phyloP scores from a whole-genome alignment of 2,113 vertebrate genomes.

The Pantherophis guttatus region DNA sequence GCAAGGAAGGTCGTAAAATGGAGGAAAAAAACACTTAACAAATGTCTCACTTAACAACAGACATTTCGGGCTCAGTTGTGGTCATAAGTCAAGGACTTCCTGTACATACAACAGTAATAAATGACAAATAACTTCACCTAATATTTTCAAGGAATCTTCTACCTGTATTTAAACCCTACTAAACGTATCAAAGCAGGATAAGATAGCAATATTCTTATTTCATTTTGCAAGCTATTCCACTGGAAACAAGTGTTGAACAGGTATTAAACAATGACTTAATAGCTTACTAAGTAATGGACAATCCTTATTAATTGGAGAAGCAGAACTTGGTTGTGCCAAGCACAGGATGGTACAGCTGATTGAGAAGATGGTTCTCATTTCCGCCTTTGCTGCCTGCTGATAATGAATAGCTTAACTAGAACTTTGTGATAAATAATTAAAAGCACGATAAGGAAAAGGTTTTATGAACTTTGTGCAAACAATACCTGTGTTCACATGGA shows the following conservation, averaged over 20 bases:
- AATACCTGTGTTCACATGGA: not conserved
- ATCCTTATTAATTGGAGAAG: not conserved
- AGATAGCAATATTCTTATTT: not conserved
- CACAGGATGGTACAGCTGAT: not conserved
- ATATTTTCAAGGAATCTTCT: not conserved
- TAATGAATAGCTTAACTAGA: not conserved
- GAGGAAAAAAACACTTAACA: no score
- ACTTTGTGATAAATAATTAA: not conserved
- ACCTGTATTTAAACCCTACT: not conserved
- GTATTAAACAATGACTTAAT: not conserved
- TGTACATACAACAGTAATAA: not conserved
- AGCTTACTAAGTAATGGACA: not conserved
- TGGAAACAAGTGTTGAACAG: not conserved
- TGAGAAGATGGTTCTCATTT: not conserved
- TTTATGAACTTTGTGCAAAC: not conserved
- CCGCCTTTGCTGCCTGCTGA: not conserved
- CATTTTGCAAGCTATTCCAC: not conserved
- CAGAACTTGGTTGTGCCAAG: not conserved
- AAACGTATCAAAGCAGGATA: no score
- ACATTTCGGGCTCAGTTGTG: no score
- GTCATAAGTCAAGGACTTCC: no score
- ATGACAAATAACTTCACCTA: not conserved
- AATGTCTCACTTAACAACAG: no score
- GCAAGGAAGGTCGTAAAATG: no score
- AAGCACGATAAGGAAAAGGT: not conserved